Evolutionary conservation across 1,140 invertebrate genomes (phyloP), one percentile per base, ranked within the genome.

Genomic region (Sarcophaga bullata): DNA sequence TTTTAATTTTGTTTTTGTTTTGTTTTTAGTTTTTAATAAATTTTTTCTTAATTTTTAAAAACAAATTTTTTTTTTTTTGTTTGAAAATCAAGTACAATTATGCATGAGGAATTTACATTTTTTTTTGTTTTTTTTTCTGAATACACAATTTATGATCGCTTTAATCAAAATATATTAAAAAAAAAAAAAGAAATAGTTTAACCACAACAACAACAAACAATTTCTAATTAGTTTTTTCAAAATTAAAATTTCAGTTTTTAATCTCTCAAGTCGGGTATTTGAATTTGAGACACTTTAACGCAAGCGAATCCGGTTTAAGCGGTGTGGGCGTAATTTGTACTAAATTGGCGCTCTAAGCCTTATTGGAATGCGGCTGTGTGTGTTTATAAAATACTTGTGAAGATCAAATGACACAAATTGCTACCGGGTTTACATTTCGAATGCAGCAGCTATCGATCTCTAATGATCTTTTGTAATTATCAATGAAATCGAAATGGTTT

Each of bases 31-130:
- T 68, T 68, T 68, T 68, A 68, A 68, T 68, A 17, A 68, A 68
- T 68, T 8, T 8, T 8, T 8, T 58, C n/a, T 68, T 19, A 11
- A 54, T 13, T 54, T 54, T 37, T 37, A 37, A 37, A 37, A 37
- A 58, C 6, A 10, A 58, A 58, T 58, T 37, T 37, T 37, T 37
- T 37, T 37, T 58, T 15, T 58, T 58, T 58, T 37, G 1, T 58
- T 15, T 13, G 54, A 58, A 68, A 68, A 68, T 68, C 62, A 68
- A 68, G 62, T 68, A 68, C 62, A 68, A 68, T 19, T 68, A 68
- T 68, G 54, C 10, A 17, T 2, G 7, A 68, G 4, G 1, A 68
- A 68, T 68, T 68, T 68, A 25, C 17, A 68, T 68, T 19, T 68
- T 68, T 37, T 37, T 19, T 68, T 68, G 6, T 8, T 25, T 68